Percentiles rank a stretch among this genome's conserved stretches.
Evolutionary conservation across 2,113 vertebrate genomes (phyloP).

Genomic region (Silurus meridionalis): DNA sequence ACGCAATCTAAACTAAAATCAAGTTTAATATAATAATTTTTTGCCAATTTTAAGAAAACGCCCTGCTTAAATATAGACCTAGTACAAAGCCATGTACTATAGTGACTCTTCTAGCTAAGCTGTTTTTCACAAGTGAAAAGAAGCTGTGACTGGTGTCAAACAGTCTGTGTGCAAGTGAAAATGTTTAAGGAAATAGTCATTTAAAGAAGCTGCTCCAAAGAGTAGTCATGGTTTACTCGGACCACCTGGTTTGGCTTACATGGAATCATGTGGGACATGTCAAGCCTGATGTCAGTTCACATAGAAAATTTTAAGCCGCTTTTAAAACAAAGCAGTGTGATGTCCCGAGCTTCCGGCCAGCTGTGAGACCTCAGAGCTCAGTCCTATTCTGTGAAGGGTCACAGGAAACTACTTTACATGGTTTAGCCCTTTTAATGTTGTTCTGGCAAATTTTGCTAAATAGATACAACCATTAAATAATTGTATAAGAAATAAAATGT

Average conservation of each 20-base stretch:
- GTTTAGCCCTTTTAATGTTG: too few relatives aligned
- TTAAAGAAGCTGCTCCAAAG: not conserved
- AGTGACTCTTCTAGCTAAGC: not conserved
- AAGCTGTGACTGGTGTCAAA: not conserved
- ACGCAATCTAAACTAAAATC: not conserved
- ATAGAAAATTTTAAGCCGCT: not conserved
- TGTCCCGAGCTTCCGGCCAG: conserved; percentile 39
- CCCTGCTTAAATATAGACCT: not conserved
- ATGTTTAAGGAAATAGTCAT: not conserved
- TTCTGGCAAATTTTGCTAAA: not conserved
- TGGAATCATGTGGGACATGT: conserved; percentile 29
- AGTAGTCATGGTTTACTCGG: not conserved
- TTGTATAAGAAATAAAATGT: not conserved
- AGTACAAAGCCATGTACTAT: not conserved
- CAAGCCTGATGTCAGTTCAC: conserved; percentile 12
- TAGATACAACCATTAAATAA: not conserved
- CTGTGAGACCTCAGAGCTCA: conserved; percentile 11
- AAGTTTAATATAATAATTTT: not conserved
- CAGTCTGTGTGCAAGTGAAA: not conserved
- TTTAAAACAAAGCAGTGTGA: conserved; percentile 9
- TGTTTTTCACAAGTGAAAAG: not conserved
- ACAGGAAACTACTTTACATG: conserved; percentile 33
- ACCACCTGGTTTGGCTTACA: conserved; percentile 11
- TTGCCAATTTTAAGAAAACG: not conserved
- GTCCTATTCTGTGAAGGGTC: conserved; percentile 8